Conservation (phyloP, 2,888 invertebrate species). For the Spodoptera littoralis region DNA sequence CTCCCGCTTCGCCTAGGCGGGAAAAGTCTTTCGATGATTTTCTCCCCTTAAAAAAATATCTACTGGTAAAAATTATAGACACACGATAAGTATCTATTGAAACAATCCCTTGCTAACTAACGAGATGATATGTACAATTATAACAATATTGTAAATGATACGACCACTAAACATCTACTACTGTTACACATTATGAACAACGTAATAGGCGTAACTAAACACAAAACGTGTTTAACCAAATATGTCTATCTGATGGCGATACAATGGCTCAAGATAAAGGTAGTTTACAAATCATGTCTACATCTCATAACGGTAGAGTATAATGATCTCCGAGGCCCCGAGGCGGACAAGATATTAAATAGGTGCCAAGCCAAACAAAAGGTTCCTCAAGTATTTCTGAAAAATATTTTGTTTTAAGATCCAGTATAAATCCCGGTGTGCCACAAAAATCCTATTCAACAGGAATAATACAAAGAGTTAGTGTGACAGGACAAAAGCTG, state of each 20-base stretch:
- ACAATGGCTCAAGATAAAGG: slow-evolving; percentile 22
- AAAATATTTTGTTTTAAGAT: slow-evolving; percentile 58
- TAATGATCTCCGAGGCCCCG: slow-evolving; percentile 27
- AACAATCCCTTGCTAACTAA: no score
- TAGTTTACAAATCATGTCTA: slow-evolving; percentile 27
- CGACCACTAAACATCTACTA: no score
- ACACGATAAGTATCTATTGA: no score
- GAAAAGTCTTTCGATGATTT: no score
- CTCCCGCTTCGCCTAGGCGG: no score
- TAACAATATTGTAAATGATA: no score
- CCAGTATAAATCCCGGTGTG: slow-evolving; percentile 56
- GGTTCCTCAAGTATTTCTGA: slow-evolving; percentile 23
- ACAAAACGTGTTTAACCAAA: slow-evolving; percentile 34
- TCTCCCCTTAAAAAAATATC: no score
- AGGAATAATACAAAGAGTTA: slow-evolving; percentile 69
- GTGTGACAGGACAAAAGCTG: slow-evolving; percentile 71
- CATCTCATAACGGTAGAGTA: slow-evolving; percentile 20
- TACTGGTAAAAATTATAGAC: no score
- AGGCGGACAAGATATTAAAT: slow-evolving; percentile 35
- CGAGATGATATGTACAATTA: no score
- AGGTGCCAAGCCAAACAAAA: slow-evolving; percentile 40
- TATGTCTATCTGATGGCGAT: slow-evolving; percentile 31
- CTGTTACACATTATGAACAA: slow-evolving; percentile 9
- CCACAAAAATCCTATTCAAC: slow-evolving; percentile 65
- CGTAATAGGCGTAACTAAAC: slow-evolving; percentile 7